Evolutionary conservation across 2,113 vertebrate species (phyloP).

Genomic region (Bujurquina vittata): DNA sequence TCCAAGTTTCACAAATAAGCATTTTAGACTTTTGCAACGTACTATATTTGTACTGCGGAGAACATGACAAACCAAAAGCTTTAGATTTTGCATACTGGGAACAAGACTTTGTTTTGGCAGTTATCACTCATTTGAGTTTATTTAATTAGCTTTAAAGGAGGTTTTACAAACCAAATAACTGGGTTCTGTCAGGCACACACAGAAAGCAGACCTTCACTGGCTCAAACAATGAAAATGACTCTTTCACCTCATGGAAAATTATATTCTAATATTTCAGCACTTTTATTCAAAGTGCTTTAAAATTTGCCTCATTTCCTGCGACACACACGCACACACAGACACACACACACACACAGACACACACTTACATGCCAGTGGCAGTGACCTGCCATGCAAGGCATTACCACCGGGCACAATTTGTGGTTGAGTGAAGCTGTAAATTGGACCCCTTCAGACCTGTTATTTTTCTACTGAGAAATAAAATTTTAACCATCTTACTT

Average conservation of each 20-base stretch:
- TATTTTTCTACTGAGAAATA: conserved; percentile 2
- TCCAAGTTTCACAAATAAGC: not conserved
- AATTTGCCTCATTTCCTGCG: not conserved
- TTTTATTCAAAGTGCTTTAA: not conserved
- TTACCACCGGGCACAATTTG: not conserved
- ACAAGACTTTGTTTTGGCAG: not conserved
- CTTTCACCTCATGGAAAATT: conserved; percentile 3
- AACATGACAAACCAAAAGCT: not conserved
- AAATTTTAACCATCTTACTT: not conserved
- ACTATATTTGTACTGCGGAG: not conserved
- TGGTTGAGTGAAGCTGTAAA: not conserved
- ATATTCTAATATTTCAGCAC: not conserved
- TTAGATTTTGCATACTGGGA: not conserved
- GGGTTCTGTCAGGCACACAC: conserved; percentile 1
- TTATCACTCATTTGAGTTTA: not conserved
- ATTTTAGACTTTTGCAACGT: not conserved
- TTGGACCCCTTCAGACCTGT: not conserved
- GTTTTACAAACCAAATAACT: conserved; percentile 24
- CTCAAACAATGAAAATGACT: conserved; percentile 7
- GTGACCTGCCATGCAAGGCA: not conserved
- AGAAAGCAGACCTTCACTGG: conserved; percentile 2
- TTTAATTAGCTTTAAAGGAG: conserved; percentile 4
- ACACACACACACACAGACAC: not conserved
- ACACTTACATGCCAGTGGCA: not conserved
- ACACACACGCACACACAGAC: not conserved